Percentiles rank a stretch among this genome's conserved stretches.
Conservation (phyloP, 2,888 invertebrate species). For the Drosophila rubida region DNA sequence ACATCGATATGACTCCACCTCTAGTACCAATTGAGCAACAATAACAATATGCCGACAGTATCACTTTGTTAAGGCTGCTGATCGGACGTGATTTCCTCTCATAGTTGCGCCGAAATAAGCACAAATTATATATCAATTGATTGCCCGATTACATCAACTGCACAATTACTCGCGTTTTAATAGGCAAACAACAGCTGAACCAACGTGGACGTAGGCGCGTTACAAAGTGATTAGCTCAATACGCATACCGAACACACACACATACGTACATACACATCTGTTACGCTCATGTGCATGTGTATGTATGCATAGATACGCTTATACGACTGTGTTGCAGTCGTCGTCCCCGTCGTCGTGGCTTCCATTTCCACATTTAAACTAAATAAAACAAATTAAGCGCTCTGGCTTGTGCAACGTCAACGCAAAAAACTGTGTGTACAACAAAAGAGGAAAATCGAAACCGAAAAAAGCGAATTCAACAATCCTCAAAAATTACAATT, state of each 20-base stretch:
- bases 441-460: slow-evolving; percentile 20
- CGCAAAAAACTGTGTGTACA: slow-evolving; percentile 39
- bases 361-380: slow-evolving; percentile 47
- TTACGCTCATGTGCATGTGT: slow-evolving; percentile 20
- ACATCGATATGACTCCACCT: background rate
- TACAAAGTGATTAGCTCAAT: slow-evolving; percentile 38
- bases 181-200: slow-evolving; percentile 22
- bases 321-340: slow-evolving; percentile 31
- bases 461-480: slow-evolving; percentile 30
- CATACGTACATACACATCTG: slow-evolving; percentile 1
- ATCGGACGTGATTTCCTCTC: slow-evolving; percentile 44
- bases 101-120: slow-evolving; percentile 20
- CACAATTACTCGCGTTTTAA: slow-evolving; percentile 17
- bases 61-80: slow-evolving; percentile 46
- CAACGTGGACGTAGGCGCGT: slow-evolving; percentile 15
- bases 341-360: slow-evolving; percentile 51
- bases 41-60: slow-evolving; percentile 43
- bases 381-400: slow-evolving; percentile 67
- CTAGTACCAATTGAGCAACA: slow-evolving; percentile 44
- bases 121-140: slow-evolving; percentile 39
- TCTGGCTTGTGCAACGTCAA: slow-evolving; percentile 44
- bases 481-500: slow-evolving; percentile 12
- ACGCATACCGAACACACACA: slow-evolving; percentile 16
- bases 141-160: slow-evolving; percentile 31
- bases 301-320: slow-evolving; percentile 22